Base-by-base conservation (phyloP, 2,888 invertebrate species). In the Caenorhabditis macrosperma region DNA sequence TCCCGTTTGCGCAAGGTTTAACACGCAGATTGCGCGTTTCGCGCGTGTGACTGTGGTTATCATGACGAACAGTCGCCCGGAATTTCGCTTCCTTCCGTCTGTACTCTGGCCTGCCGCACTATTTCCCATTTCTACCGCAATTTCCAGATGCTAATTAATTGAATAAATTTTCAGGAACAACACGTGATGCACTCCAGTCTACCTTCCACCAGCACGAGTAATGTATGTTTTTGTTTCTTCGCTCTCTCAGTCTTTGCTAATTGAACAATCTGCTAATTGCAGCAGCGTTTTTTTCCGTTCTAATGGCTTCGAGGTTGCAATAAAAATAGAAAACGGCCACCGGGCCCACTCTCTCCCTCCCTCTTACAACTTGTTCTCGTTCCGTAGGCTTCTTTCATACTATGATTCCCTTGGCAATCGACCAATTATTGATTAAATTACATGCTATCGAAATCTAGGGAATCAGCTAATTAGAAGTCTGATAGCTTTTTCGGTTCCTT, bases 1-100 rank as follows among this genome's bases (percentile, higher is more conserved):
- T 64, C 55, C 72, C 72, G 72, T 72, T 72, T 72, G 72, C 64
- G 48, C 48, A 72, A 72, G 72, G 64, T 72, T 72, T 72, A 72
- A 64, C 72, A 72, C 72, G 72, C 33, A 54, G 30, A 72, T 72
- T 55, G 72, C 72, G 55, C 72, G 63, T 46, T 72, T 72, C 72
- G 72, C 72, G 63, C 71, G 52, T 63, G 72, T 64, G 72, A 61
- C 61, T 63, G 63, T 61, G 71, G 63, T 63, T 72, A 72, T 72
- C 72, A 72, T 72, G 72, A 63, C 72, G 72, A 64, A 72, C 63
- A 46, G n/a, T 38, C 38, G 57, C 48, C 52, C 10, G 41, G 59
- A 68, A 46, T 26, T 22, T 44, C 54, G 6, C 9, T 48, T 12
- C 4, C 22, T 50, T 50, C 26, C 30, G 10, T 22, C 24, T 48